Base-by-base conservation (phyloP, 2,797 vertebrate species). In the Dermochelys coriacea region DNA sequence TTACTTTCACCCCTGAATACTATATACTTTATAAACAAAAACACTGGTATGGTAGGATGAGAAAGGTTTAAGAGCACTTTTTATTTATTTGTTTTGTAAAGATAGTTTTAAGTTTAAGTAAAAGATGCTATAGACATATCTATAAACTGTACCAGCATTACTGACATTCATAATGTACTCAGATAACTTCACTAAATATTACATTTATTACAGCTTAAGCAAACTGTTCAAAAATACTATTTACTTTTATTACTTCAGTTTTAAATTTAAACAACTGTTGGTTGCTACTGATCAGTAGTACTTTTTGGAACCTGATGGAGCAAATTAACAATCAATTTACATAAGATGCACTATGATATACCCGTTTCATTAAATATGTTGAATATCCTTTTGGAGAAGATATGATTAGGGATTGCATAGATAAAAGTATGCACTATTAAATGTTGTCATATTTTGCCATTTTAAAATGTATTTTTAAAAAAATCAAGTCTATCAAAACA, bases 1-100 rank as follows among this genome's bases (percentile, higher is more conserved):
- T 41, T 41, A 41, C 41, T 41, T 41, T 41, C 41, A 41, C 41
- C 41, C 41, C 41, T 41, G 41, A 54, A 23, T 54, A 54, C 59
- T 64, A 64, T 61, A 80, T 47, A 18, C 86, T 74, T 37, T 55
- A 93, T 49, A 85, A 88, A 89, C 52, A 96, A 47, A 9, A 82
- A 82, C 51, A 95, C 87, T 82, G 81, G 87, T 89, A 89, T 84
- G 91, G 93, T 80, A 94, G 79, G 83, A 86, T 96, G 90, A 95
- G 84, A 95, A 92, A 95, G 86, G 82, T 97, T 96, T 98, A 98
- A 98, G 98, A 98, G 98, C 98, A 98, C 98, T 98, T 97, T 83
- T 97, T 71, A 96, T 83, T 97, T 71, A 96, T 96, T 97, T 81
- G 90, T 91, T 97, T 95, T 93, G 75, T 93, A 85, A 97, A 95